Evolutionary conservation across 2,888 invertebrate genomes (phyloP), one percentile per base, ranked within the genome.

Genomic region (Drosophila mercatorum): DNA sequence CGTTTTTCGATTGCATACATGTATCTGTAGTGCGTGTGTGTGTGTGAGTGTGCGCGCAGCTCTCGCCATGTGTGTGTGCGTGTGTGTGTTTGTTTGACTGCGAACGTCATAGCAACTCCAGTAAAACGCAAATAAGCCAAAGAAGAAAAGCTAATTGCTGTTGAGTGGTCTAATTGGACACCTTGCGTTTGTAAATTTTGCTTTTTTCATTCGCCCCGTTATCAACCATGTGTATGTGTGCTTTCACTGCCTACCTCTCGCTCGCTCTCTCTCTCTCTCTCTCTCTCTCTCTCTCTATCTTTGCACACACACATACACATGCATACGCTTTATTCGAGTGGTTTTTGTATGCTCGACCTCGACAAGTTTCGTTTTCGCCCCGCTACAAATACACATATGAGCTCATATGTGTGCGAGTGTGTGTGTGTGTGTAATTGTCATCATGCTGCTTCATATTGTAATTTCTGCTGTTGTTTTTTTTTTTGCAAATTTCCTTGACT

Each of bases 81-180:
- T 49, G 51, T 43, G 52, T 57, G 49, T 67, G 61, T 63, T 62
- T 67, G 72, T 68, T 63, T 73, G 67, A 64, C 56, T 74, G 59
- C 72, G 72, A 77, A 85, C 88, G 88, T 84, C 83, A 84, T 85
- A 78, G 83, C 88, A 88, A 88, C 83, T 84, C 75, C 84, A 85
- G 87, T 78, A 78, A 86, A 86, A 88, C 86, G 88, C 88, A 88
- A 86, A 77, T 80, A 79, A 81, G 78, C 72, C 71, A 60, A 47
- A 62, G 64, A 41, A 55, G 57, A 69, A 82, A 80, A 77, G 72
- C 74, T 86, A 87, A 81, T 83, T 86, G 84, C 76, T 75, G 73
- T 83, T 88, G 80, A 88, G 77, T 85, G 83, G 75, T 88, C 75
- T 80, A 80, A 88, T 88, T 85, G 88, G 68, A 85, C 88, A 78